phyloP scores from a whole-genome alignment of 1,140 invertebrate genomes.

The Platyscapa corneri region DNA sequence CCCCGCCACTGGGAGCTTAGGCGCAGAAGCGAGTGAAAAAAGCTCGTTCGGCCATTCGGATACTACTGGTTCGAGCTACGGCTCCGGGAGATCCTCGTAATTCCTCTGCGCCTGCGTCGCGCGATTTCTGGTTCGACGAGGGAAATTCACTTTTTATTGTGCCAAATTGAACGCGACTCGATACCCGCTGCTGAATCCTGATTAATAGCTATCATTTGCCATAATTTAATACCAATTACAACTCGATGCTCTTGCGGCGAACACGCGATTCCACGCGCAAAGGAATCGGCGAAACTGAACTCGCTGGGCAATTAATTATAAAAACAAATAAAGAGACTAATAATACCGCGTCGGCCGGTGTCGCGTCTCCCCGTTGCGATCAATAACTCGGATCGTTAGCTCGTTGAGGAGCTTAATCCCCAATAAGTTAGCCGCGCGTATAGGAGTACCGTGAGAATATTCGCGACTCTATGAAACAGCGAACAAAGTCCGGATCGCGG shows the following conservation, averaged over 20 bases:
- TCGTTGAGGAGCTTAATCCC: neutral
- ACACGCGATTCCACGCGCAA: too few relatives aligned
- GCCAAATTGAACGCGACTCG: neutral
- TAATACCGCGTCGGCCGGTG: neutral
- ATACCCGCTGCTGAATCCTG: neutral
- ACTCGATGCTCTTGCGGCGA: neutral
- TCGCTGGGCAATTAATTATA: neutral
- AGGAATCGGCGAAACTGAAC: neutral
- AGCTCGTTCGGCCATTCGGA: conserved; percentile 5
- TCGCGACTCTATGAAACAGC: neutral
- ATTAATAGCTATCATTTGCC: neutral
- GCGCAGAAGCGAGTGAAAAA: conserved; percentile 3
- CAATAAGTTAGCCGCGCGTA: neutral
- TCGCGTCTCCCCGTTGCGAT: neutral
- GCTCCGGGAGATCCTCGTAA: neutral
- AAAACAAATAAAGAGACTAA: neutral
- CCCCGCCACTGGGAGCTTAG: too few relatives aligned
- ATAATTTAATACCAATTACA: neutral
- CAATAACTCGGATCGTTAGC: neutral
- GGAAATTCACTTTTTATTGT: too few relatives aligned
- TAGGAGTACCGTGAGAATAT: neutral
- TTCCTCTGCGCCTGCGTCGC: too few relatives aligned
- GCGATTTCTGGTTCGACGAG: too few relatives aligned
- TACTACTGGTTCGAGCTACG: neutral
- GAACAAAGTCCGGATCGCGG: neutral